These are phyloP conservation scores for Drosophila serrata DNA, from an alignment of 1,140 invertebrate genomes.

Conservation along the genomic window DNA sequence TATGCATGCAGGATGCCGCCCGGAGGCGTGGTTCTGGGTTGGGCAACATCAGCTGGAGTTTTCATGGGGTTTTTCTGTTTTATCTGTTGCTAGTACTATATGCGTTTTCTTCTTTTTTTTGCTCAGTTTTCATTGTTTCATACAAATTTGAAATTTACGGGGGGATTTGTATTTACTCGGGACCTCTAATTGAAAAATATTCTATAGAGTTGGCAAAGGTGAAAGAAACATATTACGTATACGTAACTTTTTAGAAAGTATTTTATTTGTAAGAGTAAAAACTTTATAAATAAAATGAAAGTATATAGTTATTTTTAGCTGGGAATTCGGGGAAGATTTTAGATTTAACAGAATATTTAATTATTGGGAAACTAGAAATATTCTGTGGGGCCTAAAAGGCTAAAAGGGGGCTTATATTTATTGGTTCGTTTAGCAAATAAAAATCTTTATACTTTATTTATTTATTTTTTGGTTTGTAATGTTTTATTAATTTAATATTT, in stretches of 20 bases:
- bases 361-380: not conserved
- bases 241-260: not conserved
- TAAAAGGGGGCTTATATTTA: not conserved
- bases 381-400: too few species aligned
- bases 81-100: slow-evolving; percentile 16
- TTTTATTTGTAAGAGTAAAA: not conserved
- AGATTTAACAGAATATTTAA: not conserved
- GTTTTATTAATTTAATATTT: not conserved
- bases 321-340: not conserved
- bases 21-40: slow-evolving; percentile 24
- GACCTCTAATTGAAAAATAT: slow-evolving; percentile 26
- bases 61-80: slow-evolving; percentile 35
- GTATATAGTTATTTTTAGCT: not conserved
- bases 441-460: too few species aligned
- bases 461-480: not conserved
- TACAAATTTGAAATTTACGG: slow-evolving; percentile 4
- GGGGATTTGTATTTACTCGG: slow-evolving; percentile 21
- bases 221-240: slow-evolving; percentile 1
- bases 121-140: slow-evolving; percentile 16
- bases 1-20: slow-evolving; percentile 48
- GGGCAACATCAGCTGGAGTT: slow-evolving; percentile 40
- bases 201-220: not conserved
- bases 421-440: not conserved
- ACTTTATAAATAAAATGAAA: not conserved
- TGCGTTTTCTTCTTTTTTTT: not conserved